Evolutionary conservation across 2,888 invertebrate genomes (phyloP).

Genomic region (Hipparchia sbordonii): DNA sequence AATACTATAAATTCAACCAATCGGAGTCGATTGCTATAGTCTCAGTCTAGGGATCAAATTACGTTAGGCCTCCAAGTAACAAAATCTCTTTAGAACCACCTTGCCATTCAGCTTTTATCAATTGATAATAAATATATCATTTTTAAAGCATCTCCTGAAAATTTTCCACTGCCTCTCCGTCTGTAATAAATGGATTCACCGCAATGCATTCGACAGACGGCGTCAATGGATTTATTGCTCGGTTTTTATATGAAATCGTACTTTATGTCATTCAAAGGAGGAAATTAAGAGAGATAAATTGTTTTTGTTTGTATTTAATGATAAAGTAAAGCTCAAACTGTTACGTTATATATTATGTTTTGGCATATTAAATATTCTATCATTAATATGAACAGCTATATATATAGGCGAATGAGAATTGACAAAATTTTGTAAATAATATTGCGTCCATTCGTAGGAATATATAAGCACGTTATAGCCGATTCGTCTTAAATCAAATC

Average conservation of each 20-base stretch:
- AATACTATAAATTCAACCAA: too few species aligned
- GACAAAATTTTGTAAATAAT: too few species aligned
- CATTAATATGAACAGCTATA: too few species aligned
- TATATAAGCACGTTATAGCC: too few species aligned
- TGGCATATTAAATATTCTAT: too few species aligned
- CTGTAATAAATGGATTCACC: slow-evolving; percentile 12
- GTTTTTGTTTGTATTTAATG: not conserved
- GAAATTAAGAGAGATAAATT: slow-evolving; percentile 2
- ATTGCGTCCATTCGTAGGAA: too few species aligned
- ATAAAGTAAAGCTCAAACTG: not conserved
- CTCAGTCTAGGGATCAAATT: too few species aligned
- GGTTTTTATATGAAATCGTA: slow-evolving; percentile 8
- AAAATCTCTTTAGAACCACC: not conserved
- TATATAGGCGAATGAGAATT: too few species aligned
- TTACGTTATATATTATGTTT: not conserved
- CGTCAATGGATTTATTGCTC: slow-evolving; percentile 21
- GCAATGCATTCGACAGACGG: slow-evolving; percentile 18
- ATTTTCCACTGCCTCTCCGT: not conserved
- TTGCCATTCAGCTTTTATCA: not conserved
- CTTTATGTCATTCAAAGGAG: not conserved
- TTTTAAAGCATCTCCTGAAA: not conserved
- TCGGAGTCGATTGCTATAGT: too few species aligned
- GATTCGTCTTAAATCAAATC: too few species aligned
- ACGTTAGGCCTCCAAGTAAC: too few species aligned
- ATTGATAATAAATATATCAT: not conserved